A percentile compares a stretch with the other conserved stretches of the same genome.
phyloP scores from a whole-genome alignment of 2,888 invertebrate species.

The Romanomermis culicivorax region DNA sequence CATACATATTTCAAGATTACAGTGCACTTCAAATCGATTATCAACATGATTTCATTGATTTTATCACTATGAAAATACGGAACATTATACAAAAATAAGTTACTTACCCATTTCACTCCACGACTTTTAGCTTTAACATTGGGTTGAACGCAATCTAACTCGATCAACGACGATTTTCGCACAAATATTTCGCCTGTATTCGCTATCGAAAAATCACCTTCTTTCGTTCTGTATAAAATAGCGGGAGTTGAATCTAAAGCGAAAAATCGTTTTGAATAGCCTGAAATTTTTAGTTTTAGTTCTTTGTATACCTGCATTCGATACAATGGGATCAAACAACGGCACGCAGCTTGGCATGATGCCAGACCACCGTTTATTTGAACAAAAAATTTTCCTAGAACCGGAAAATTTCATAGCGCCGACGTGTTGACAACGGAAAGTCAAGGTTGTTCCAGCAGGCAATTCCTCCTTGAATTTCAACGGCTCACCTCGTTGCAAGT shows the following conservation, averaged over 20 bases:
- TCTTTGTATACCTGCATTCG: slow-evolving; percentile 5
- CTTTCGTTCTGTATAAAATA: slow-evolving; percentile 20
- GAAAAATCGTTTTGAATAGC: background rate
- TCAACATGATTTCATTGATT: too few species aligned
- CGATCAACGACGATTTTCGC: slow-evolving; percentile 20
- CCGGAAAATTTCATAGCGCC: slow-evolving; percentile 8
- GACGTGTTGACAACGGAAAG: slow-evolving; percentile 9
- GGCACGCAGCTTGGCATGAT: background rate
- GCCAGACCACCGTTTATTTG: slow-evolving; percentile 8
- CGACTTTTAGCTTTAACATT: background rate
- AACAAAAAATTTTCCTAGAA: slow-evolving; percentile 2
- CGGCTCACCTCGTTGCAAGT: background rate
- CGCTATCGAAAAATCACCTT: slow-evolving; percentile 20
- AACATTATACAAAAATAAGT: too few species aligned
- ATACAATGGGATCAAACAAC: background rate
- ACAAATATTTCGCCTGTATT: slow-evolving; percentile 20
- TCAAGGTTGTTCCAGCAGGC: background rate
- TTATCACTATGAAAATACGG: too few species aligned
- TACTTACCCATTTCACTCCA: slow-evolving; percentile 10
- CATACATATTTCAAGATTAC: too few species aligned
- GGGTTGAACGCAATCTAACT: slow-evolving; percentile 18
- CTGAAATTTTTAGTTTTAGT: too few species aligned
- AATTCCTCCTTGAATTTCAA: slow-evolving; percentile 7
- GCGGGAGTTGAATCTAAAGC: slow-evolving; percentile 19
- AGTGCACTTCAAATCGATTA: too few species aligned